phyloP scores from a whole-genome alignment of 2,113 vertebrate genomes.

The Oreochromis aureus region DNA sequence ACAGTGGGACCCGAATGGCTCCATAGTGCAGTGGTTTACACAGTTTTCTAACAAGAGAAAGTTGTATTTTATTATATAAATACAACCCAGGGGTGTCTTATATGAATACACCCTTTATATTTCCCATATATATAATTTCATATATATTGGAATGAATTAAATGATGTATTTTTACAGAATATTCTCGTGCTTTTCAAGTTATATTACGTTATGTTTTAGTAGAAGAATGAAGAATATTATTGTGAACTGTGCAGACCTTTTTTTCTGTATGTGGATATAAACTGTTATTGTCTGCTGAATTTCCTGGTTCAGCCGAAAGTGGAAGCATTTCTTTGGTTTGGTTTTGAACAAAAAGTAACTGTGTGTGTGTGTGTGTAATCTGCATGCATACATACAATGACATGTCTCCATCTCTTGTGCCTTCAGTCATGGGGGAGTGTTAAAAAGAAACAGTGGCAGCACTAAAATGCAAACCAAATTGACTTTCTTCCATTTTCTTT shows the following conservation, averaged over 20 bases:
- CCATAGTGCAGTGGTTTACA: not conserved
- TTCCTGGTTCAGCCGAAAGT: not conserved
- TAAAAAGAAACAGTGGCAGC: conserved; percentile 48
- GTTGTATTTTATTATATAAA: not conserved
- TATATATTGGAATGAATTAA: not conserved
- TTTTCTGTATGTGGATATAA: not conserved
- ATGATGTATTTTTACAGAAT: not conserved
- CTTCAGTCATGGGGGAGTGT: conserved; percentile 15
- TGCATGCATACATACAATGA: not conserved
- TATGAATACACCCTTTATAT: not conserved
- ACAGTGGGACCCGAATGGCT: not conserved
- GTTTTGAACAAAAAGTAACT: not conserved
- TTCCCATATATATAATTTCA: not conserved
- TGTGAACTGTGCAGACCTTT: not conserved
- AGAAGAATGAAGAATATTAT: not conserved
- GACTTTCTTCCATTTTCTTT: conserved; percentile 38
- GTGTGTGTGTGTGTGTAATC: not conserved
- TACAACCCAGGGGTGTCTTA: not conserved
- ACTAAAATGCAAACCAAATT: conserved; percentile 47
- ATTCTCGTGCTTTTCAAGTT: not conserved
- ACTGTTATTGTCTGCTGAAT: not conserved
- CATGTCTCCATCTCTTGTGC: conserved; percentile 1
- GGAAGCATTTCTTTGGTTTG: conserved; percentile 2
- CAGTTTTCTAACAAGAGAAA: not conserved
- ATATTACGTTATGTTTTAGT: not conserved